Evolutionary conservation across 2,888 invertebrate genomes (phyloP), one percentile per base, ranked within the genome.

Genomic region (Agrotis exclamationis): DNA sequence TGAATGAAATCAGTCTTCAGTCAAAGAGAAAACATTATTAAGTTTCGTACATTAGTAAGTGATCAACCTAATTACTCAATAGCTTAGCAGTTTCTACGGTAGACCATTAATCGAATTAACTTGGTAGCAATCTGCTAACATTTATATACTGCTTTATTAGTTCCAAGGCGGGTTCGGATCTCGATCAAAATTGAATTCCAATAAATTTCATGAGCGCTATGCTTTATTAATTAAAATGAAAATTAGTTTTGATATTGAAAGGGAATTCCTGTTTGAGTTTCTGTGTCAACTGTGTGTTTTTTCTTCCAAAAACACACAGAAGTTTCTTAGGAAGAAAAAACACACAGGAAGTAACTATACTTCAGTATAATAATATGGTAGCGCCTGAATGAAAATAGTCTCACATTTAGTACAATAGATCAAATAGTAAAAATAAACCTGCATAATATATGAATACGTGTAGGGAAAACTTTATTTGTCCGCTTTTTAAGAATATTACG

Each of bases 71-170:
- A 85, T 85, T 79, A 83, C 66, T 82, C 74, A 63, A 77, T 76
- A 76, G 53, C 76, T 76, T 83, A 74, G 39, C 74, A 75, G 70
- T 82, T 79, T 74, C 63, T 71, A 82, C 69, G 80, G 82, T 67
- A 50, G 57, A 78, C 72, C 81, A 77, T 83, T 84, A 78, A 86
- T 84, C 64, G 83, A 83, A 83, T 86, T 78, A 81, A 79, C 56
- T 84, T 80, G 69, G 66, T 77, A 83, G 74, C 76, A 81, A 83
- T 85, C 81, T 73, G 69, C 77, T 73, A 74, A 74, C 73, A 70
- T 83, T 82, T 76, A 75, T 76, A 76, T 73, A 70, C 63, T 74
- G 79, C 66, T 78, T 84, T 82, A 82, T 85, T 84, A 79, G 79
- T 70, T 67, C 64, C 33, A 65, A 79, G 78, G 60, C 63, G 71